Base-by-base conservation (phyloP, 2,797 vertebrate genomes). In the Eulemur rubriventer region DNA sequence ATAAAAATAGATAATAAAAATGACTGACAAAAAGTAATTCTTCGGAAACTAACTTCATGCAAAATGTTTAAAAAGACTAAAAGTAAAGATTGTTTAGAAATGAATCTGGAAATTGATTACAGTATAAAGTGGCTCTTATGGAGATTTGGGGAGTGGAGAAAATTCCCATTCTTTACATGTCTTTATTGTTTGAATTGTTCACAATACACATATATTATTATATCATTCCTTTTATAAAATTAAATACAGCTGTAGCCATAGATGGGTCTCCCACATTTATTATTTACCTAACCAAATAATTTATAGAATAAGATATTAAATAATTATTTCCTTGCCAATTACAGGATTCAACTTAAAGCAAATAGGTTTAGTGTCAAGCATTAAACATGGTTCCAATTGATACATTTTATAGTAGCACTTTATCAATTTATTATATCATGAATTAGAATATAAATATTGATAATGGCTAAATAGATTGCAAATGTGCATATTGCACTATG, bases 391-490 rank as follows among this genome's bases (percentile, higher is more conserved):
- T 28, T 20, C 22, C 88, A 79, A 28, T 18, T 92, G 13, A 48
- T 96, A 4, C 9, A 89, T 89, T 80, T 95, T 89, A 85, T 43
- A 92, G n/a, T 18, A 92, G 24, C 2, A 80, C 63, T 92, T 95
- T 30, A 43, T 82, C n/a, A 55, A 80, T 81, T 95, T 95, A 96
- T 28, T 28, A 73, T 6, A n/a, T 11, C 16, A 41, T 24, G 43
- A 95, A 95, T 96, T 95, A 92, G 43, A 69, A 95, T 38, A 89
- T 86, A 95, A 97, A 90, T 94, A 93, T 22, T 94, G 41, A 38
- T 96, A 95, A 78, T 38, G 79, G 35, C 48, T 55, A 92, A 92
- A 79, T 0, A 86, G 81, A 86, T 52, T 26, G 33, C 59, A 95
- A 95, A 89, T 52, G 57, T 30, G 20, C 28, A 69, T 7, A 55